Evolutionary conservation across 2,113 vertebrate genomes (phyloP).

Genomic region (Grammomys dolichurus): DNA sequence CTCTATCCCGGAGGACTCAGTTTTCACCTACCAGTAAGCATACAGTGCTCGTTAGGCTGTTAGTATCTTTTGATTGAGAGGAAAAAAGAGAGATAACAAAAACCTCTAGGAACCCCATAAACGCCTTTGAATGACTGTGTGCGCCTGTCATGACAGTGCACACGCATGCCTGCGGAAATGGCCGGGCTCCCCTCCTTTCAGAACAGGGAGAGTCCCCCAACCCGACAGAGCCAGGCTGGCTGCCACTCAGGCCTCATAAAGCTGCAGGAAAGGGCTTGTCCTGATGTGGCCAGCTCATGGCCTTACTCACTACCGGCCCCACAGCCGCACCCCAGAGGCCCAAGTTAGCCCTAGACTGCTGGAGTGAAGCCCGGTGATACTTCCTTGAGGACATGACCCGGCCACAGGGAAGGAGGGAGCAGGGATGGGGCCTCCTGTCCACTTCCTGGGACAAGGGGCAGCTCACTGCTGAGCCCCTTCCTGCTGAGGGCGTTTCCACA

Average conservation of each 20-base stretch:
- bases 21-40: constrained; percentile 7
- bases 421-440: neutral
- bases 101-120: constrained; percentile 50
- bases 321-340: neutral
- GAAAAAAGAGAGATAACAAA: constrained; percentile 39
- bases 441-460: neutral
- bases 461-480: neutral
- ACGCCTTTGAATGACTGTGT: constrained; percentile 62
- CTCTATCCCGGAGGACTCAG: neutral
- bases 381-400: neutral
- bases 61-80: constrained; percentile 68
- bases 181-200: accelerated
- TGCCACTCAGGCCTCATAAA: neutral
- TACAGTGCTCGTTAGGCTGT: neutral
- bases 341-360: neutral
- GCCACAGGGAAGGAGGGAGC: neutral
- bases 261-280: neutral
- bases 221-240: neutral
- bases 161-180: neutral
- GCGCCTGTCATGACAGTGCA: neutral
- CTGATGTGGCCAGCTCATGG: neutral
- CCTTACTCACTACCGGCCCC: neutral
- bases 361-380: neutral
- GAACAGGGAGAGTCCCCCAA: neutral
- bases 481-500: neutral